Conservation (phyloP, 1,140 invertebrate species). For the Steinernema khuongi region DNA sequence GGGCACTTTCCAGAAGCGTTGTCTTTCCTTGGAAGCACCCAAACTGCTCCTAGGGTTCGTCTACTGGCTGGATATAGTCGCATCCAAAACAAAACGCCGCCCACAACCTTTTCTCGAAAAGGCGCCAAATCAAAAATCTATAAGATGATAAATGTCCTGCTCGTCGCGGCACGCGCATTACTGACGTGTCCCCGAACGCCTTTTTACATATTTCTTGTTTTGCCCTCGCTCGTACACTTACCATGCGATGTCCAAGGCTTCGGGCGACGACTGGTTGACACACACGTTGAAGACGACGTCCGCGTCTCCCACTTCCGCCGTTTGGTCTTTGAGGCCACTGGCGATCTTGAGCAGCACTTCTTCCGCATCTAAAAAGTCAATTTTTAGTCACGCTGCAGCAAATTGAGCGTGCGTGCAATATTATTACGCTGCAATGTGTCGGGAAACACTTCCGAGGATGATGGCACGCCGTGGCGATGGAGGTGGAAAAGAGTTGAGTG, state of each 20-base stretch:
- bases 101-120: no score
- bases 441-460: no score
- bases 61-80: no score
- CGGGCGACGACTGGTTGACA: background rate
- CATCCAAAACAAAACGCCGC: no score
- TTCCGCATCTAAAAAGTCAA: background rate
- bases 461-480: no score
- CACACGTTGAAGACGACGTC: background rate
- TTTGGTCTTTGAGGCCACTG: background rate
- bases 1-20: no score
- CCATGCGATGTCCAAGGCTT: background rate
- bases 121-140: slow-evolving; percentile 10
- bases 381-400: background rate
- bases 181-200: background rate
- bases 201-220: background rate
- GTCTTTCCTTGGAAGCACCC: background rate
- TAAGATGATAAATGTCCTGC: background rate
- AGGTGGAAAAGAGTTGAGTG: no score
- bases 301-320: background rate
- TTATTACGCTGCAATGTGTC: no score
- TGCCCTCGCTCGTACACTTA: no score
- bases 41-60: no score
- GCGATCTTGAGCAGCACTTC: background rate
- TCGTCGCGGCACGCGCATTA: background rate
- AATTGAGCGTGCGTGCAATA: no score